Percentiles rank a stretch among this genome's conserved stretches.
Evolutionary conservation across 2,113 vertebrate species (phyloP).

Genomic region (Helogale parvula): DNA sequence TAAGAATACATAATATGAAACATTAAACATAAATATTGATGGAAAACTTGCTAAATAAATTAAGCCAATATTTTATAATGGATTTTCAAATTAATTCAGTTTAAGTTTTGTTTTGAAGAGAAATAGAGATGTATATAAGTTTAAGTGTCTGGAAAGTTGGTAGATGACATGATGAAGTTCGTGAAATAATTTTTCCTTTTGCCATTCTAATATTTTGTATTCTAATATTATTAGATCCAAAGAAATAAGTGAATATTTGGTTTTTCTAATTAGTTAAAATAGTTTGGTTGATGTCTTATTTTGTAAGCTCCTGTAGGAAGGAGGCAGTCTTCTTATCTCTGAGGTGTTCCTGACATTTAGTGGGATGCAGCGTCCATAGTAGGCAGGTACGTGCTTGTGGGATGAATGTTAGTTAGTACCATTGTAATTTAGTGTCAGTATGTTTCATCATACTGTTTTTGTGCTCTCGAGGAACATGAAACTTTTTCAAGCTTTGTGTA

Average conservation of each 20-base stretch:
- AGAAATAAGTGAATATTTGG: background rate
- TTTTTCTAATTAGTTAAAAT: conserved; percentile 6
- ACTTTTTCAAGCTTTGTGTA: background rate
- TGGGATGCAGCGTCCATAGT: background rate
- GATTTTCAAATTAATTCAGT: background rate
- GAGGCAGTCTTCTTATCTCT: background rate
- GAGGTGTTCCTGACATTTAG: background rate
- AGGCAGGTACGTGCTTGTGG: background rate
- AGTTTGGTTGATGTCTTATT: background rate
- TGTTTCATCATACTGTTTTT: background rate
- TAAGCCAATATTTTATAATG: conserved; percentile 25
- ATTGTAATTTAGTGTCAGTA: background rate
- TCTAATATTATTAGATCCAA: background rate
- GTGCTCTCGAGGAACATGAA: background rate
- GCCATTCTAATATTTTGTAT: background rate
- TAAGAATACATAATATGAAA: background rate
- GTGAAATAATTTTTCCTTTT: background rate
- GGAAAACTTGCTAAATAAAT: conserved; percentile 32
- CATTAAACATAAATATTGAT: background rate
- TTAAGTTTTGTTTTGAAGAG: conserved; percentile 19
- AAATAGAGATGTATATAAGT: background rate
- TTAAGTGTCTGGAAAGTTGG: background rate
- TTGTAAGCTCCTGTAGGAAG: background rate
- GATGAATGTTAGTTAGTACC: background rate
- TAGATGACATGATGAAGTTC: background rate